Evolutionary conservation across 2,797 vertebrate species (phyloP).

Genomic region (Poecilia picta): DNA sequence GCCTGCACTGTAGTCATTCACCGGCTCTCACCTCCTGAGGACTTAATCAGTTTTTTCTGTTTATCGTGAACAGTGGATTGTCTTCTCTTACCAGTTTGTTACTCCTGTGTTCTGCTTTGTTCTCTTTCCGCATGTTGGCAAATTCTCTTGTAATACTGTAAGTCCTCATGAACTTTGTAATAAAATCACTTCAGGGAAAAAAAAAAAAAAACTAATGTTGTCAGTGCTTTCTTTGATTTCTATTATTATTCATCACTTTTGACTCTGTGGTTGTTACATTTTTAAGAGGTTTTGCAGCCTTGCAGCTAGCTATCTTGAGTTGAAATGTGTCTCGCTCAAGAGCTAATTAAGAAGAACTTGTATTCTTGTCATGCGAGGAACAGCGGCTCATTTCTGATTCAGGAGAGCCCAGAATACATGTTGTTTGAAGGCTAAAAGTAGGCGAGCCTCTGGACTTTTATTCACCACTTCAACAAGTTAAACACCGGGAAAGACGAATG

Average conservation of each 20-base stretch:
- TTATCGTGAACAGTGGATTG: constrained; percentile 87
- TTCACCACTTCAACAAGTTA: constrained; percentile 52
- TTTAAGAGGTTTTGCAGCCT: constrained; percentile 58
- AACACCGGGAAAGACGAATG: constrained; percentile 49
- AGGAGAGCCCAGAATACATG: constrained; percentile 51
- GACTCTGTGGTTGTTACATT: constrained; percentile 56
- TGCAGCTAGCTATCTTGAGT: constrained; percentile 60
- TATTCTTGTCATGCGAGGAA: constrained; percentile 63
- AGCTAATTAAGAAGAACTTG: constrained; percentile 62
- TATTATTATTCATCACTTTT: constrained; percentile 57
- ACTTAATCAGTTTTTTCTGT: constrained; percentile 84
- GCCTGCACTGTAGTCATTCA: constrained; percentile 90
- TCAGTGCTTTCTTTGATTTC: constrained; percentile 52
- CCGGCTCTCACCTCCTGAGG: constrained; percentile 85
- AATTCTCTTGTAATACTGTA: constrained; percentile 96
- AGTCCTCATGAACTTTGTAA: constrained; percentile 97
- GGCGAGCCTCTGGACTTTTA: constrained; percentile 70
- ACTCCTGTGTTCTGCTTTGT: constrained; percentile 86
- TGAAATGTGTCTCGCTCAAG: constrained; percentile 52
- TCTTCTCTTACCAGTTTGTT: constrained; percentile 91
- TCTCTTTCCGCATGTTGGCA: constrained; percentile 89
- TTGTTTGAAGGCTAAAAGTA: constrained; percentile 55
- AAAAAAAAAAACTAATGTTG: constrained; percentile 36
- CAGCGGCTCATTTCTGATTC: constrained; percentile 62
- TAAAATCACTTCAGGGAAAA: constrained; percentile 89